phyloP scores from a whole-genome alignment of 2,797 vertebrate species.

The Scomberomorus guttatus region DNA sequence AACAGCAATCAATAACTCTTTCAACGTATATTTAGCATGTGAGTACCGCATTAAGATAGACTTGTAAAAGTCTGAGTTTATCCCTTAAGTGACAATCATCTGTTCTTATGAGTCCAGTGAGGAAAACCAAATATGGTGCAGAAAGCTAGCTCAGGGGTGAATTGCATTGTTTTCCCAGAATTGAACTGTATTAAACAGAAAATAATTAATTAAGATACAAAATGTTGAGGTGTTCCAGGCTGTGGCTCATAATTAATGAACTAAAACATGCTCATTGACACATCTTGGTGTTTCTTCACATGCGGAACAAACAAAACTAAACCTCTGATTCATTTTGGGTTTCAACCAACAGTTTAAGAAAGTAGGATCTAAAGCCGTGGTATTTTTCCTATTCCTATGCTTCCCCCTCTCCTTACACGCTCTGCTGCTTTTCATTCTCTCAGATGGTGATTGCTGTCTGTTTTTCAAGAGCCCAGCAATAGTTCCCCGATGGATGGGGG shows the following conservation, averaged over 20 bases:
- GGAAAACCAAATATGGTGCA: background rate
- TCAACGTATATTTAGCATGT: background rate
- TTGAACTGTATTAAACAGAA: background rate
- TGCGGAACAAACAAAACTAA: conserved; percentile 28
- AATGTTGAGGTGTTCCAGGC: conserved; percentile 4
- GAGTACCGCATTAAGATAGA: background rate
- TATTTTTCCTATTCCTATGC: conserved; percentile 59
- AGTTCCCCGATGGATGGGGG: conserved; percentile 57
- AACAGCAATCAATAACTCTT: background rate
- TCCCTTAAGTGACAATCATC: background rate
- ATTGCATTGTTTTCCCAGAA: conserved; percentile 25
- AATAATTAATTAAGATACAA: conserved; percentile 11
- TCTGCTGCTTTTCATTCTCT: conserved; percentile 70
- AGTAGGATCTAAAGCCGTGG: conserved; percentile 41
- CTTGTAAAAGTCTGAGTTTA: background rate
- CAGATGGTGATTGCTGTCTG: conserved; percentile 72
- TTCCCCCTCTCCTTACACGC: conserved; percentile 60
- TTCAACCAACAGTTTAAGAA: conserved; percentile 45
- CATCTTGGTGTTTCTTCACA: conserved; percentile 38
- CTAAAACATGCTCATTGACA: conserved; percentile 35
- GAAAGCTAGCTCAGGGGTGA: background rate
- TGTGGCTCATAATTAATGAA: conserved; percentile 5
- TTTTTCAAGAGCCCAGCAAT: conserved; percentile 62
- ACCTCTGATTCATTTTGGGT: conserved; percentile 37
- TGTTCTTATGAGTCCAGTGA: background rate